These are phyloP conservation scores for Trachops cirrhosus DNA, from an alignment of 2,797 vertebrate species.

Conservation along the genomic window DNA sequence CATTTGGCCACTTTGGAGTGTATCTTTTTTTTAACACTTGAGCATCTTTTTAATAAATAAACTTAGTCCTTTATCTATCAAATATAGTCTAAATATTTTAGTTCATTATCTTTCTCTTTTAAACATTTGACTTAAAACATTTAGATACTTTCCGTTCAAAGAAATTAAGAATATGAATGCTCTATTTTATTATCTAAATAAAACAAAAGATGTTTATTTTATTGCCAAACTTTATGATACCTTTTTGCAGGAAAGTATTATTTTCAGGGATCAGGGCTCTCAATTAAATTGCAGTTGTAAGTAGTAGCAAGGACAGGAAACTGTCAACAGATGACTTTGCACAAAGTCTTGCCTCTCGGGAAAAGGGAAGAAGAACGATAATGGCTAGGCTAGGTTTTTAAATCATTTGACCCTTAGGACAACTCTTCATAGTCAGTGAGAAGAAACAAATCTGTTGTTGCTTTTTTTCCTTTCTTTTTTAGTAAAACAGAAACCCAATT, in stretches of 20 bases:
- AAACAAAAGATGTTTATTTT: constrained; percentile 27
- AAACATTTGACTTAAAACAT: constrained; percentile 27
- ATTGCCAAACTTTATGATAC: not conserved
- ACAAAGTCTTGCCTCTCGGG: not conserved
- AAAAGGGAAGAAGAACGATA: constrained; percentile 6
- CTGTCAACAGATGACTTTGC: not conserved
- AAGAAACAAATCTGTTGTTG: not conserved
- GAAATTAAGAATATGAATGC: not conserved
- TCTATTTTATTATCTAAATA: not conserved
- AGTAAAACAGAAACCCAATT: not conserved
- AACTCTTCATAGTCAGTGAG: not conserved
- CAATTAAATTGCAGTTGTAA: not conserved
- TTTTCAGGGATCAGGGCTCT: constrained; percentile 39
- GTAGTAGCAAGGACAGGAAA: constrained; percentile 26
- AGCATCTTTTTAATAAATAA: constrained; percentile 2
- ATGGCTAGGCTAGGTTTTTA: constrained; percentile 8
- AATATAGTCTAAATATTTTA: not conserved
- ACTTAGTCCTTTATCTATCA: not conserved
- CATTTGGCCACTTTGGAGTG: not conserved
- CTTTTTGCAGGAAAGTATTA: constrained; percentile 8
- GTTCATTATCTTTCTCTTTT: constrained; percentile 7
- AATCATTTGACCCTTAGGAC: not conserved
- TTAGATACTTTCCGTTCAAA: not conserved
- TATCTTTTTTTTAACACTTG: not conserved
- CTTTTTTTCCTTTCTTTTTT: not conserved